Conservation (phyloP, 2,113 vertebrate species). For the Bubo bubo region DNA sequence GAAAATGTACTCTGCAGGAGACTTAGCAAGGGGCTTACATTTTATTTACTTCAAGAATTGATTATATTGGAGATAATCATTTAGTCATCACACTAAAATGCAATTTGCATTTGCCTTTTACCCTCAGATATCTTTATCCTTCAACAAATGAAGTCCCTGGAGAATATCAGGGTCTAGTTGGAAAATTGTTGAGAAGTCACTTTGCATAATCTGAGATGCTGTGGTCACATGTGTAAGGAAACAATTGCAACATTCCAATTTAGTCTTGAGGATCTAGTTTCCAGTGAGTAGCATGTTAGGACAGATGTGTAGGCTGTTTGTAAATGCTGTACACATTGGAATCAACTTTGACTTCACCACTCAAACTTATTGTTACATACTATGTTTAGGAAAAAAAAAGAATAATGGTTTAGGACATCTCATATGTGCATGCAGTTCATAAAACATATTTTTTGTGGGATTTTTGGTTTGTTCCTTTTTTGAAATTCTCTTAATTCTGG, state of each 20-base stretch:
- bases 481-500: neutral
- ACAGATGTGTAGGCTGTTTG: conserved; percentile 16
- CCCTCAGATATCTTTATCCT: neutral
- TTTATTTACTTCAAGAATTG: conserved; percentile 30
- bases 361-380: neutral
- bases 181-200: neutral
- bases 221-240: neutral
- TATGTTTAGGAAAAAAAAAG: neutral
- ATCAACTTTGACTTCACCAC: neutral
- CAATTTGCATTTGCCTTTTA: conserved; percentile 4
- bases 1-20: neutral
- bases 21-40: neutral
- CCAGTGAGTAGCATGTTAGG: conserved; percentile 1
- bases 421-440: neutral
- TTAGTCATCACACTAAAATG: neutral
- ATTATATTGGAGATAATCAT: neutral
- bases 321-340: neutral
- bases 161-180: neutral
- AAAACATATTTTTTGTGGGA: neutral
- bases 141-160: neutral
- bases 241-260: conserved; percentile 34
- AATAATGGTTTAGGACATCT: neutral
- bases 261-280: conserved; percentile 5
- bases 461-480: neutral
- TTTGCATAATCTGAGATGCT: neutral